Evolutionary conservation across 2,888 invertebrate species (phyloP).

Genomic region (Clusia tigrina): DNA sequence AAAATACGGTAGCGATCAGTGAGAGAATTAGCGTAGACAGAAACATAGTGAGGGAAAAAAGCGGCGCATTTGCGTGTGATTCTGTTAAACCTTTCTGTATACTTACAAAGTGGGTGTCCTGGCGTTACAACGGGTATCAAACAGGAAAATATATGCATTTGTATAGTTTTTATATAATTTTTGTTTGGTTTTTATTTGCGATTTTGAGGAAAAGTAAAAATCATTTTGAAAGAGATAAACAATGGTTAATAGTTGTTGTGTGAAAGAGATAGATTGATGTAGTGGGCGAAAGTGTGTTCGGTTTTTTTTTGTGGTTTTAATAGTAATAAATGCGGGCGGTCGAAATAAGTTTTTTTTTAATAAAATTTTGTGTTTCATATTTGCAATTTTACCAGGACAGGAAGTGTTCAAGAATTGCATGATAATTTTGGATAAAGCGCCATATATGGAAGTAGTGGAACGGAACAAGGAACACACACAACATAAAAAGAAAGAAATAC

Average conservation of each 20-base stretch:
- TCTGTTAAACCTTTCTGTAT: constrained; percentile 47
- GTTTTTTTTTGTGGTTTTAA: background rate
- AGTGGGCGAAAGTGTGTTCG: constrained; percentile 25
- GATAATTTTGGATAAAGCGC: constrained; percentile 20
- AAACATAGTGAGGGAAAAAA: constrained; percentile 31
- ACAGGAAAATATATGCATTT: background rate
- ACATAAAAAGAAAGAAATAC: constrained; percentile 33
- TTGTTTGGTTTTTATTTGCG: background rate
- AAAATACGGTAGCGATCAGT: no score
- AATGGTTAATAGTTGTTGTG: background rate
- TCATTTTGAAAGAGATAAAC: background rate
- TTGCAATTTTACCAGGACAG: constrained; percentile 34
- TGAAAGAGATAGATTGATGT: background rate
- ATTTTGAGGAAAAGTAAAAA: background rate
- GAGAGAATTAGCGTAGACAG: constrained; percentile 14
- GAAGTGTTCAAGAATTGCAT: constrained; percentile 35
- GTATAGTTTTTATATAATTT: background rate
- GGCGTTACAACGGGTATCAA: constrained; percentile 26
- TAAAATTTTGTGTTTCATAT: constrained; percentile 32
- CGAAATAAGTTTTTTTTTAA: background rate
- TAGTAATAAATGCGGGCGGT: background rate
- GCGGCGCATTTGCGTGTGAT: constrained; percentile 39
- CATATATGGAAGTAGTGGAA: constrained; percentile 25
- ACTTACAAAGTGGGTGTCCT: constrained; percentile 59
- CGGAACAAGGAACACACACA: constrained; percentile 38